Conservation (phyloP, 2,888 invertebrate species). For the Perithous albicinctus region DNA sequence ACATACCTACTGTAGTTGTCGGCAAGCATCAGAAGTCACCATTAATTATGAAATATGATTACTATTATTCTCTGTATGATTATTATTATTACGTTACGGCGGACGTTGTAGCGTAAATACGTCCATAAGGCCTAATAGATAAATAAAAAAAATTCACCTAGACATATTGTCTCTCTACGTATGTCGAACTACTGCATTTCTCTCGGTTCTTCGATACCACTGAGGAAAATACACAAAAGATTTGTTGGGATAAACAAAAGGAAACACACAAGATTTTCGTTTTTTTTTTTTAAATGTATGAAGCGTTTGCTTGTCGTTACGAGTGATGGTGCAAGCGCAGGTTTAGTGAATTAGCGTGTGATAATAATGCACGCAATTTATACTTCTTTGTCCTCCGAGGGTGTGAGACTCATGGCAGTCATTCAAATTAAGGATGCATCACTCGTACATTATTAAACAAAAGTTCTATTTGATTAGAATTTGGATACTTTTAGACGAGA, state of each 20-base stretch:
- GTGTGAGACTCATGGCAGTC: conserved; percentile 35
- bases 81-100: conserved; percentile 42
- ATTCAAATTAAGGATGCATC: too few species aligned
- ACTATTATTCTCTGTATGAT: conserved; percentile 28
- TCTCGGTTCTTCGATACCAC: conserved; percentile 18
- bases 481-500: too few species aligned
- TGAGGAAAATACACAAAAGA: conserved; percentile 25
- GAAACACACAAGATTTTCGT: conserved; percentile 22
- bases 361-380: conserved; percentile 27
- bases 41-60: conserved; percentile 46
- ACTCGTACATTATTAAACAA: too few species aligned
- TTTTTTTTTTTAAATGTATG: background rate
- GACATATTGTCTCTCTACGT: conserved; percentile 38
- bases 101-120: conserved; percentile 72
- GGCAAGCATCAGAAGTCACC: conserved; percentile 62
- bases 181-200: conserved; percentile 35
- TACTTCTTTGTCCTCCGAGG: conserved; percentile 44
- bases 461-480: background rate
- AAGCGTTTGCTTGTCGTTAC: conserved; percentile 30
- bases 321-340: conserved; percentile 14
- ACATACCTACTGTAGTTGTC: conserved; percentile 59
- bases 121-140: conserved; percentile 80
- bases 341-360: conserved; percentile 35
- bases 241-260: conserved; percentile 34
- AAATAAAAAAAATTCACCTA: conserved; percentile 68